These are phyloP conservation scores for Piaya cayana DNA, from an alignment of 2,113 vertebrate species.

Conservation along the genomic window DNA sequence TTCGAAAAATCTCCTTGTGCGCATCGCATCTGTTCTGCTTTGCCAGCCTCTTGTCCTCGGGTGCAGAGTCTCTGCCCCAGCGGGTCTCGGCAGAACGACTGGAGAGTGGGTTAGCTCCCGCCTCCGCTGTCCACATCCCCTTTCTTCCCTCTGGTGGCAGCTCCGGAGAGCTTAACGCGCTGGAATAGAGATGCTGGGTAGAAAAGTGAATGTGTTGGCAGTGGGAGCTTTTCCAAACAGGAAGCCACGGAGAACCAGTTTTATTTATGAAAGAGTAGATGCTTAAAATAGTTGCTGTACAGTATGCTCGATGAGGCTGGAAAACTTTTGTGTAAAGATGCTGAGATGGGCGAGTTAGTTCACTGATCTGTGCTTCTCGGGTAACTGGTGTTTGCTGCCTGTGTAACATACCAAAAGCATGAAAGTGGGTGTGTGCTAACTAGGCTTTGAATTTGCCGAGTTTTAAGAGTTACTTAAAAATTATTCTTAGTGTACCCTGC, in stretches of 20 bases:
- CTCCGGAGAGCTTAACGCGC: background rate
- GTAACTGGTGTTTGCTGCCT: background rate
- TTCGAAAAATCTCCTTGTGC: fast-evolving
- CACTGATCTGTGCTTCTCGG: background rate
- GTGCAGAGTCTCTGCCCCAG: background rate
- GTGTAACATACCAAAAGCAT: fast-evolving
- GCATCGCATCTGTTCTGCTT: fast-evolving
- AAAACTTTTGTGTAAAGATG: background rate
- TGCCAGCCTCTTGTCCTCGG: background rate
- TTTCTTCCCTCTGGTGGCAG: background rate
- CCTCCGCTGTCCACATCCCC: background rate
- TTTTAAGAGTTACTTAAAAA: background rate
- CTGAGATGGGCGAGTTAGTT: background rate
- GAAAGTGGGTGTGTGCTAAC: background rate
- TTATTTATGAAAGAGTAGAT: background rate
- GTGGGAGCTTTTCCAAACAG: background rate
- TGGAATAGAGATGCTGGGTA: background rate
- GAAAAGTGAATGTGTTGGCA: background rate
- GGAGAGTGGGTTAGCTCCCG: background rate
- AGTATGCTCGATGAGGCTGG: background rate
- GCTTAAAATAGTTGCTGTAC: background rate
- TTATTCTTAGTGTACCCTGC: background rate
- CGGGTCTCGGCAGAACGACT: background rate
- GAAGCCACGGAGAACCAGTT: background rate
- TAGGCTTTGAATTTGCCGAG: background rate